These are phyloP conservation scores for Drosophila fuyamai DNA, from an alignment of 1,140 invertebrate genomes.

Conservation along the genomic window DNA sequence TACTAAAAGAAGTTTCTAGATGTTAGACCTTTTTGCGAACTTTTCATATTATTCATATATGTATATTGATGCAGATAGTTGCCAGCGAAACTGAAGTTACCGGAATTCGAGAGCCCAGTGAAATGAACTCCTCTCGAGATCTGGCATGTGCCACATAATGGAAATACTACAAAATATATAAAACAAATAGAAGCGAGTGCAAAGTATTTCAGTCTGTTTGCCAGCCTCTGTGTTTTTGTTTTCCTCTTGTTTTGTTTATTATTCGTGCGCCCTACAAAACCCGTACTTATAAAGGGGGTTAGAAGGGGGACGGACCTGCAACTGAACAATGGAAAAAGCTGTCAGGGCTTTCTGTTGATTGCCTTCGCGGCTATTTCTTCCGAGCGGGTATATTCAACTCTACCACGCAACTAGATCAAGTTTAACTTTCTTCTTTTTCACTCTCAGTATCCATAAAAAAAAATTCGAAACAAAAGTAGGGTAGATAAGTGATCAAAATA, in stretches of 20 bases:
- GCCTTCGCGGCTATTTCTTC: conserved; percentile 9
- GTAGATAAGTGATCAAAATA: too few species aligned
- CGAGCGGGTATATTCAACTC: conserved; percentile 15
- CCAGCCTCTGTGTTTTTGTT: conserved; percentile 15
- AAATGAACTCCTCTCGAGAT: conserved; percentile 28
- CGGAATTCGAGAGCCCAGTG: conserved; percentile 23
- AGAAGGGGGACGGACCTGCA: background rate
- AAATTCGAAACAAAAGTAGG: background rate
- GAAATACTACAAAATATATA: conserved; percentile 31
- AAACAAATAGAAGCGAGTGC: conserved; percentile 37
- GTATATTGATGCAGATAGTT: background rate
- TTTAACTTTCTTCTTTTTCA: conserved; percentile 22
- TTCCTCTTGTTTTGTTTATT: conserved; percentile 39
- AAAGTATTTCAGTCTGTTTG: conserved; percentile 33
- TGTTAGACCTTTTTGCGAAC: too few species aligned
- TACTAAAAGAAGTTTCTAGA: too few species aligned
- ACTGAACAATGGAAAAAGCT: conserved; percentile 42
- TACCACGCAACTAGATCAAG: conserved; percentile 10
- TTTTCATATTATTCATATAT: too few species aligned
- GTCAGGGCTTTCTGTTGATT: conserved; percentile 45
- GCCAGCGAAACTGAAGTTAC: conserved; percentile 11
- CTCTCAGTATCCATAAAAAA: background rate
- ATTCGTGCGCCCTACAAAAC: conserved; percentile 51
- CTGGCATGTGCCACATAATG: conserved; percentile 43
- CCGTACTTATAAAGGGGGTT: conserved; percentile 8